Evolutionary conservation across 2,113 vertebrate genomes (phyloP).

Genomic region (Climacteris rufus): DNA sequence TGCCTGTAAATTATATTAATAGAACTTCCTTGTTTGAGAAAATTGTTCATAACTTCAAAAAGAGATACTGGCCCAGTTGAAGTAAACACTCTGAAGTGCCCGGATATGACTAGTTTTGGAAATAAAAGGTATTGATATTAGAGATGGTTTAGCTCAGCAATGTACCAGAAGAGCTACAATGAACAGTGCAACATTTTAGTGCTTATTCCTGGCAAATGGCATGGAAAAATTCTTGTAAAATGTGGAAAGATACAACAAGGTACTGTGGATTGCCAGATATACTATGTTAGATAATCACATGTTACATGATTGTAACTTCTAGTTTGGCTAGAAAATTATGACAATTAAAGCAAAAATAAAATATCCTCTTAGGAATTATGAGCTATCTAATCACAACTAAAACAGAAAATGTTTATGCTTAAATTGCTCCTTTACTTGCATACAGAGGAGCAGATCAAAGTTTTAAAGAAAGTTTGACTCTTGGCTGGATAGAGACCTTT

Average conservation of each 20-base stretch:
- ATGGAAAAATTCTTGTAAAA: not conserved
- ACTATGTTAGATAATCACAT: not conserved
- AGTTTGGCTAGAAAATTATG: not conserved
- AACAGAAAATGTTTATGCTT: not conserved
- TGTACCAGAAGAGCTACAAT: not conserved
- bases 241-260: not conserved
- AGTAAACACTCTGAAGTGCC: slow-evolving; percentile 10
- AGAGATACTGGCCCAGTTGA: not conserved
- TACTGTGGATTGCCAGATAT: not conserved
- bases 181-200: not conserved
- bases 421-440: not conserved
- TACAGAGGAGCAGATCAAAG: not conserved
- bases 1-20: slow-evolving; percentile 30
- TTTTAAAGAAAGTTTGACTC: not conserved
- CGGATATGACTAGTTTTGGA: not conserved
- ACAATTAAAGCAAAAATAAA: not conserved
- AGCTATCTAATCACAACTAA: not conserved
- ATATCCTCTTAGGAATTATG: not conserved
- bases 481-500: not conserved
- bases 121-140: slow-evolving; percentile 16
- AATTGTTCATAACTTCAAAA: slow-evolving; percentile 15
- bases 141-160: not conserved
- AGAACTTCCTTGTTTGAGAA: slow-evolving; percentile 53
- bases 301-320: not conserved
- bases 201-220: not conserved